These are phyloP conservation scores for Hoplodrina blanda DNA, from an alignment of 2,888 invertebrate genomes.

Conservation along the genomic window DNA sequence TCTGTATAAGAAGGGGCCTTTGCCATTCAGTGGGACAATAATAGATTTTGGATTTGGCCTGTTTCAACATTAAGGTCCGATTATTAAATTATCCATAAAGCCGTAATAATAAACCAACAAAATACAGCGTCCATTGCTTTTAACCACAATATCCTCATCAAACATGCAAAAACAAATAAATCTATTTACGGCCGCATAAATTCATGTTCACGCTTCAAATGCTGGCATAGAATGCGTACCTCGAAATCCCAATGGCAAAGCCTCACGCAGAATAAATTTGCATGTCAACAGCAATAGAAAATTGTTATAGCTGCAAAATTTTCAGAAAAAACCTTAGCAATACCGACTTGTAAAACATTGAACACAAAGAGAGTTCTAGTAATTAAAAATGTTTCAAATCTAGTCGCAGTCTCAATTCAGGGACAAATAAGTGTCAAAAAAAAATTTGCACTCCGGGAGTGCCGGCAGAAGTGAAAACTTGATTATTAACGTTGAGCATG, in stretches of 20 bases:
- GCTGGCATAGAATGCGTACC: constrained; percentile 12
- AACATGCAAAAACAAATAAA: constrained; percentile 42
- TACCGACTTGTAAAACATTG: neutral
- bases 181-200: constrained; percentile 31
- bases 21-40: too few relatives aligned
- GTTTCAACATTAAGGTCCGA: too few relatives aligned
- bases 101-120: neutral
- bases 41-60: too few relatives aligned
- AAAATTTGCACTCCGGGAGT: too few relatives aligned
- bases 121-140: constrained; percentile 9
- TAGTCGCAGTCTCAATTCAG: too few relatives aligned
- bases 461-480: too few relatives aligned
- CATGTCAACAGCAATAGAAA: constrained; percentile 19
- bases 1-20: too few relatives aligned
- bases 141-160: constrained; percentile 6
- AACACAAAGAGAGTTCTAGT: too few relatives aligned
- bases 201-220: constrained; percentile 37
- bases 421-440: too few relatives aligned
- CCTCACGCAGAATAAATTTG: constrained; percentile 37
- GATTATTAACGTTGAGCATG: too few relatives aligned
- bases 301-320: neutral
- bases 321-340: neutral
- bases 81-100: neutral
- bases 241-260: constrained; percentile 18
- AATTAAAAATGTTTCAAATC: too few relatives aligned